phyloP scores from a whole-genome alignment of 1,140 invertebrate genomes.

The Heliconius hewitsoni region DNA sequence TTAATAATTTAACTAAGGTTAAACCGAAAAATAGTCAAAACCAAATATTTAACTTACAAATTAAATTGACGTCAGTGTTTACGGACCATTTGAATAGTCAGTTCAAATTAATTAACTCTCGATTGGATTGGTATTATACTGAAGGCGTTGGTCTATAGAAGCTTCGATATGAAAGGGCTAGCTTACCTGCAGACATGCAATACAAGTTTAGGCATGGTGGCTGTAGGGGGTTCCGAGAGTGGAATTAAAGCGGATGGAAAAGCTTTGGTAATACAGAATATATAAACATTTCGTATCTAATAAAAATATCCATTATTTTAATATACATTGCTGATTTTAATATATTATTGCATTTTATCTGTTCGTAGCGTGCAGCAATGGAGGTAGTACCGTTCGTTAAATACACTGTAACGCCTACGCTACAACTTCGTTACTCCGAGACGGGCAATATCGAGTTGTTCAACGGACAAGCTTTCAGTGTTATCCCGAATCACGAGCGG shows the following conservation, averaged over 20 bases:
- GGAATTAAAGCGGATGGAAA: constrained; percentile 47
- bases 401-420: background rate
- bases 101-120: constrained; percentile 52
- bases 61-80: constrained; percentile 9
- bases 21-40: background rate
- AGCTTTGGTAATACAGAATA: constrained; percentile 30
- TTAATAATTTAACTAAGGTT: background rate
- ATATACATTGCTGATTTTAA: constrained; percentile 16
- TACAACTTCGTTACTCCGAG: constrained; percentile 24
- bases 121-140: constrained; percentile 44
- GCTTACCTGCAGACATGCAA: constrained; percentile 67
- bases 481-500: constrained; percentile 40
- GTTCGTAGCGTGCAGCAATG: constrained; percentile 28
- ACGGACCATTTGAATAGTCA: constrained; percentile 13
- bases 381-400: constrained; percentile 18
- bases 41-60: constrained; percentile 9
- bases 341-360: background rate
- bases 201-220: constrained; percentile 61
- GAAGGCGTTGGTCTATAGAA: constrained; percentile 41
- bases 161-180: constrained; percentile 62
- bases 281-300: background rate
- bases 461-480: constrained; percentile 51
- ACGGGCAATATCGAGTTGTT: constrained; percentile 42
- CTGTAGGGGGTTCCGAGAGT: constrained; percentile 43
- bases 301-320: constrained; percentile 25